These are phyloP conservation scores for Volucella inanis DNA, from an alignment of 2,888 invertebrate genomes.

Conservation along the genomic window DNA sequence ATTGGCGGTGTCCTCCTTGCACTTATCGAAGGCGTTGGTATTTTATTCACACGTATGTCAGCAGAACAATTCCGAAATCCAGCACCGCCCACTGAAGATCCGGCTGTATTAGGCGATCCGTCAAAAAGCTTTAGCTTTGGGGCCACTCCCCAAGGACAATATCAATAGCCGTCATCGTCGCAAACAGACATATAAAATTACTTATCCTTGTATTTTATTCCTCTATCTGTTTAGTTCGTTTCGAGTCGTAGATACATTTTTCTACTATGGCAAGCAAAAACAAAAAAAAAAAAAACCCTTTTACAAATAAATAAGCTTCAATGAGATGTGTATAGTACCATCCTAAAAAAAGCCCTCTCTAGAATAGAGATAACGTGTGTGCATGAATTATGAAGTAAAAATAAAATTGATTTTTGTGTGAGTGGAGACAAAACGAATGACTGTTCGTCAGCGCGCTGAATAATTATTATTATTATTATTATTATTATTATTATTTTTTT, in stretches of 20 bases:
- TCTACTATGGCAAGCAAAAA: constrained; percentile 25
- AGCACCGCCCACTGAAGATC: constrained; percentile 90
- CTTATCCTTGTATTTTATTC: constrained; percentile 42
- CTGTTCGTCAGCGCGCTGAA: constrained; percentile 38
- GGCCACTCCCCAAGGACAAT: constrained; percentile 78
- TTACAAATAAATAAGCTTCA: constrained; percentile 12
- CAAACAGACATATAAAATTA: constrained; percentile 29
- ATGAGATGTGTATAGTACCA: neutral
- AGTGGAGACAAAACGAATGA: constrained; percentile 53
- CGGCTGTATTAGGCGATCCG: constrained; percentile 88
- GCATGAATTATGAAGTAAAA: constrained; percentile 50
- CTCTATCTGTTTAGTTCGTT: constrained; percentile 41
- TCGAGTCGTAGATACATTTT: constrained; percentile 27
- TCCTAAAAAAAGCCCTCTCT: neutral
- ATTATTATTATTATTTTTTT: constrained; percentile 15
- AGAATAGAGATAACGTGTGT: constrained; percentile 28
- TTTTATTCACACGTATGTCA: constrained; percentile 94
- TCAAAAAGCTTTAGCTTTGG: constrained; percentile 81
- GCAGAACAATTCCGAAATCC: constrained; percentile 97
- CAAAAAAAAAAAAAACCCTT: neutral
- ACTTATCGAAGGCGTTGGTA: constrained; percentile 98
- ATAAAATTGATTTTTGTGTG: constrained; percentile 54
- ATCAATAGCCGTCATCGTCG: constrained; percentile 77
- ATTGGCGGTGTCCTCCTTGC: constrained; percentile 97
- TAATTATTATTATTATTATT: constrained; percentile 29